Evolutionary conservation across 2,888 invertebrate genomes (phyloP).

Genomic region (Entomobrya proxima): DNA sequence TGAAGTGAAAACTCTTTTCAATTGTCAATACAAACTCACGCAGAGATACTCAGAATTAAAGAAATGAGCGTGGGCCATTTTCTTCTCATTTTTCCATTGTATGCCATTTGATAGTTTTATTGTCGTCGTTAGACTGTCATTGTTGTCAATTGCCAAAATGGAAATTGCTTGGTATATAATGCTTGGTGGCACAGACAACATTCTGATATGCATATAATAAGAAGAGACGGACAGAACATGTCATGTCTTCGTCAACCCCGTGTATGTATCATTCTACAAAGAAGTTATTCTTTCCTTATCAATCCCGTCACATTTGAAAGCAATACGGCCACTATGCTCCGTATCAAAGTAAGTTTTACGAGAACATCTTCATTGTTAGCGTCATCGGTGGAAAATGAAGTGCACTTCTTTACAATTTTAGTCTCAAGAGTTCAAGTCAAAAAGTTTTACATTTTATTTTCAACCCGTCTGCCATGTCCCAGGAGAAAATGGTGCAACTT

Average conservation of each 20-base stretch:
- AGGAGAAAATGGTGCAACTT: background rate
- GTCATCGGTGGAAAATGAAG: too few species aligned
- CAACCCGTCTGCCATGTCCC: background rate
- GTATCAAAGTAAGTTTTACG: background rate
- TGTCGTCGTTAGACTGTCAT: slow-evolving; percentile 36
- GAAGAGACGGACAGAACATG: slow-evolving; percentile 29
- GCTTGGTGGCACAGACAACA: too few species aligned
- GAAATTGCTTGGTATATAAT: background rate
- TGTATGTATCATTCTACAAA: too few species aligned
- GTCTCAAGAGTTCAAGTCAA: slow-evolving; percentile 12
- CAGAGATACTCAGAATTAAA: background rate
- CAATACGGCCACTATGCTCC: background rate
- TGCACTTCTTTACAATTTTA: background rate
- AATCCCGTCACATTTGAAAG: slow-evolving; percentile 7
- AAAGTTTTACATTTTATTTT: background rate
- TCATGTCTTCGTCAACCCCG: slow-evolving; percentile 42
- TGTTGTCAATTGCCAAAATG: slow-evolving; percentile 23
- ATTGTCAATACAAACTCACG: background rate
- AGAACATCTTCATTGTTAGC: slow-evolving; percentile 16
- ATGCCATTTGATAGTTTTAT: slow-evolving; percentile 38
- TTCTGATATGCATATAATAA: background rate
- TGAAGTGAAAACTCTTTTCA: slow-evolving; percentile 80
- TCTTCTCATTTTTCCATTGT: background rate
- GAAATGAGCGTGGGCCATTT: slow-evolving; percentile 9
- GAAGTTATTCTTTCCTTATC: too few species aligned